Evolutionary conservation across 2,113 vertebrate genomes (phyloP).

Genomic region (Rutilus rutilus): DNA sequence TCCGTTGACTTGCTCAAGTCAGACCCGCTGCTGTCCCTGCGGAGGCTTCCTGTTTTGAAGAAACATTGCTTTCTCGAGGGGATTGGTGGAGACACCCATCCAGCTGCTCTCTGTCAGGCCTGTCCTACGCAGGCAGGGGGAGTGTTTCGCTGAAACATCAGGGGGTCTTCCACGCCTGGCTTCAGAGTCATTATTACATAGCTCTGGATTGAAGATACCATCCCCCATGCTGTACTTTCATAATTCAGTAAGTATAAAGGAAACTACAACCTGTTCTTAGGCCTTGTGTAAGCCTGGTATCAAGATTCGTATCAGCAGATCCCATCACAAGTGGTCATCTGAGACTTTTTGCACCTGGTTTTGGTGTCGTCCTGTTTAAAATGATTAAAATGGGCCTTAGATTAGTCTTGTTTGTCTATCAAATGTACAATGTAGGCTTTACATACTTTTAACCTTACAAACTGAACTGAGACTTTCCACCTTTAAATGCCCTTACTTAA

Average conservation of each 20-base stretch:
- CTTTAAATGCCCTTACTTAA: background rate
- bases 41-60: slow-evolving; percentile 47
- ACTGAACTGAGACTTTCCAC: background rate
- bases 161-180: slow-evolving; percentile 40
- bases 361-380: background rate
- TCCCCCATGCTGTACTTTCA: background rate
- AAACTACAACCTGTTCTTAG: background rate
- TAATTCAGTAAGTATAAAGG: slow-evolving; percentile 4
- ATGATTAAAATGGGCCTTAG: background rate
- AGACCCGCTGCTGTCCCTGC: slow-evolving; percentile 23
- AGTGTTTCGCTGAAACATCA: slow-evolving; percentile 66
- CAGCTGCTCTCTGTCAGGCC: slow-evolving; percentile 68
- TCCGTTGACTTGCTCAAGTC: background rate
- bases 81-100: slow-evolving; percentile 58
- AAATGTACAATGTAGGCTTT: background rate
- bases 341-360: background rate
- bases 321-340: background rate
- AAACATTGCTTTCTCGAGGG: slow-evolving; percentile 57
- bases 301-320: background rate
- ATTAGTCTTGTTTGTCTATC: background rate
- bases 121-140: slow-evolving; percentile 56
- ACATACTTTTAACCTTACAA: too few relatives aligned
- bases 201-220: slow-evolving; percentile 56
- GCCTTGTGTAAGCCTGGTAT: background rate
- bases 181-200: slow-evolving; percentile 44